Evolutionary conservation across 2,888 invertebrate species (phyloP), one percentile per base, ranked within the genome.

Genomic region (Macrosoma leucophasiata): DNA sequence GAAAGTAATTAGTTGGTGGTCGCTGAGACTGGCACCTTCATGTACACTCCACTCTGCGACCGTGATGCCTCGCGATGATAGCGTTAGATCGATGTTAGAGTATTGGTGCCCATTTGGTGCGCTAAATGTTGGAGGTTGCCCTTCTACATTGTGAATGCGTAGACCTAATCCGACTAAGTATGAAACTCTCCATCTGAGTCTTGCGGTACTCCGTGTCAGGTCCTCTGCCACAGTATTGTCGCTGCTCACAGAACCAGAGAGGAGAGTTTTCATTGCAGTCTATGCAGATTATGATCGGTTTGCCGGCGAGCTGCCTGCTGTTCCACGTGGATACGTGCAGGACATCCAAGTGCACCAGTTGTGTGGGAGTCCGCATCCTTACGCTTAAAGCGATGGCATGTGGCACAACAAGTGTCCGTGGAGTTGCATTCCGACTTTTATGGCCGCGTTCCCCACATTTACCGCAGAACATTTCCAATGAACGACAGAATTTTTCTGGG

Each of bases 401-500:
- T 17, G 4, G 4, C 4, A 4, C 17, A n/a, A n/a, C n/a, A n/a
- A n/a, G n/a, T n/a, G n/a, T n/a, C n/a, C n/a, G n/a, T n/a, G n/a
- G n/a, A n/a, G n/a, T n/a, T n/a, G n/a, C n/a, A n/a, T n/a, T n/a
- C n/a, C n/a, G n/a, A n/a, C n/a, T n/a, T n/a, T 17, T 17, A 7
- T 17, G 17, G 17, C 17, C 17, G 4, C 7, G 17, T 7, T 17
- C 17, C 4, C 17, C 17, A 17, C 17, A 17, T 17, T 17, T 17
- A 7, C 17, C 17, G 17, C 17, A 17, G 17, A n/a, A n/a, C n/a
- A n/a, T n/a, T n/a, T n/a, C n/a, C n/a, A n/a, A n/a, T n/a, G n/a
- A n/a, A n/a, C n/a, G 7, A 21, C 57, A 60, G 14, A 41, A 46
- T 2, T 51, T 50, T 2, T 52, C 58, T 0, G 56, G 57, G 43